Evolutionary conservation across 2,797 vertebrate species (phyloP), one percentile per base, ranked within the genome.

Genomic region (Pipistrellus kuhlii): DNA sequence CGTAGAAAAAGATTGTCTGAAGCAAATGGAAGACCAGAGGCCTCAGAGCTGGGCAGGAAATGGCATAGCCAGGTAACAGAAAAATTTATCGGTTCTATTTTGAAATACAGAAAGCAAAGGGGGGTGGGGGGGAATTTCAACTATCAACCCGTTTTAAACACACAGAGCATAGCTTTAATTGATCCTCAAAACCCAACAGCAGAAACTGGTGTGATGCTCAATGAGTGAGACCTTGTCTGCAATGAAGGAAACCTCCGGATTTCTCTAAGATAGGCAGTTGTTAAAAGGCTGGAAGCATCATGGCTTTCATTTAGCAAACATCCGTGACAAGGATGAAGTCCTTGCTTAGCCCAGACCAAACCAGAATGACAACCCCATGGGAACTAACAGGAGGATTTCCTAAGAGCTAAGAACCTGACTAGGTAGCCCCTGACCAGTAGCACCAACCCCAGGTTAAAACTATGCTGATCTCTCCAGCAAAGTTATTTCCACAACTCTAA

Each of bases 111-210:
- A 30, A 85, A 88, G 68, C 53, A 84, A 91, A 83, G 44, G 8
- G 32, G 62, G 14, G 3, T 8, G 8, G 32, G 62, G 14, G 3
- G 35, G 94, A 35, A 57, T 21, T 8, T 75, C 48, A 77, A 73
- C 32, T 51, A 55, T 90, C 41, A 51, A 77, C 57, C 53, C 68
- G 46, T 90, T 92, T 51, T 90, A 71, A 94, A 94, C 81, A 81
- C 53, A 89, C 32, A 86, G 18, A 77, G 32, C 30, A 71, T 73
- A 86, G 92, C 17, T 77, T 8, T 68, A 87, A 41, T 11, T 90
- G 71, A 64, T 68, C 76, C 71, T 92, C 88, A 77, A 75, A 88
- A 80, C 59, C 41, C 6, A 8, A 30, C 17, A 82, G 85, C 32
- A 91, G 53, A 92, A 89, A 89, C 23, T 77, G 68, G 25, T 20